Evolutionary conservation across 2,888 invertebrate genomes (phyloP), one percentile per base, ranked within the genome.

Genomic region (Hirtodrosophila trivittata): DNA sequence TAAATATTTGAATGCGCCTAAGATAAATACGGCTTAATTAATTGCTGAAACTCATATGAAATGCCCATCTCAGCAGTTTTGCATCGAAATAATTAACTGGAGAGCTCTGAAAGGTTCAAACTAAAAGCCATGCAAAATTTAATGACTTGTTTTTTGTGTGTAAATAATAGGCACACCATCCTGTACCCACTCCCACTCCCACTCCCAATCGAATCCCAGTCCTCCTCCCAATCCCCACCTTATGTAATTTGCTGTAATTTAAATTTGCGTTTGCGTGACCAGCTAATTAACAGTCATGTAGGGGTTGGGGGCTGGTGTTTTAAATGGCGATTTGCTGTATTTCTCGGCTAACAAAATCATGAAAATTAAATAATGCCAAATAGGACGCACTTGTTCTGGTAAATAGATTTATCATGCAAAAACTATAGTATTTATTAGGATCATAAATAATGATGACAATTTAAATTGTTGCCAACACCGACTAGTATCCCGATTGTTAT

Each of bases 281-380:
- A 35, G 35, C 43, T 56, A 56, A 68, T 68, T 51, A 55, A 45
- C 12, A 46, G n/a, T 37, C n/a, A 28, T 14, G 13, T 25, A 8
- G 16, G 13, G 10, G 10, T 42, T 28, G 33, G 12, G 45, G 30
- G 2, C 12, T 37, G 4, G 12, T 41, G 9, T 13, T 26, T 7
- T 21, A 39, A 39, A 39, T 30, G n/a, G 12, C 13, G n/a, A 41
- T 26, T 41, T 38, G 9, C 12, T 26, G 12, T n/a, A 21, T 28
- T 28, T 1, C 7, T 9, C 9, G 28, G 5, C 28, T 5, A 28
- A n/a, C 10, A 49, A 37, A 45, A 52, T 38, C 26, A 49, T 13
- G 10, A 9, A 46, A 54, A 65, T 55, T 42, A 30, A 54, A 66
- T 66, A 33, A 12, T 14, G 10, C 21, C n/a, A 39, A 58, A 28